These are phyloP conservation scores for Leptarthrus brevirostris DNA, from an alignment of 2,888 invertebrate genomes.

Conservation along the genomic window DNA sequence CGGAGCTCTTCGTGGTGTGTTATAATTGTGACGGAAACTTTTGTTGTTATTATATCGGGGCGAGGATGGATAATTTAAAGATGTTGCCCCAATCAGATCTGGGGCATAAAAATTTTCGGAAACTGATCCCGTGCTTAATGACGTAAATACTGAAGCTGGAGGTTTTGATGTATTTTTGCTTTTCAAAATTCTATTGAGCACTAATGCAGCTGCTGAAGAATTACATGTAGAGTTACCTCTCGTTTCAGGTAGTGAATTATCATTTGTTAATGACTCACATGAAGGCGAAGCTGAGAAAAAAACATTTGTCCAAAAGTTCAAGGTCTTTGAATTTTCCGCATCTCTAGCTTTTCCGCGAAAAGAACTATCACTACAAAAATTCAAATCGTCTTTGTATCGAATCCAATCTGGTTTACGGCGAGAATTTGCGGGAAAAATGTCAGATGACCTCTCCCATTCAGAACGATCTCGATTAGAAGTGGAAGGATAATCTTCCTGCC, in stretches of 20 bases:
- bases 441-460: slow-evolving; percentile 32
- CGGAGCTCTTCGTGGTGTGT: slow-evolving; percentile 1
- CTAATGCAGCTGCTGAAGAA: slow-evolving; percentile 41
- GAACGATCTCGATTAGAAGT: slow-evolving; percentile 2
- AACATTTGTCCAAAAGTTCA: slow-evolving; percentile 53
- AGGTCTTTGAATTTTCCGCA: slow-evolving; percentile 47
- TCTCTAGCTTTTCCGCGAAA: slow-evolving; percentile 24
- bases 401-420: slow-evolving; percentile 31
- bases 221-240: slow-evolving; percentile 6
- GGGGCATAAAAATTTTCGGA: slow-evolving; percentile 36
- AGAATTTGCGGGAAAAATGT: slow-evolving; percentile 3
- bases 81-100: slow-evolving; percentile 46
- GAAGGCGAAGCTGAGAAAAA: slow-evolving; percentile 51
- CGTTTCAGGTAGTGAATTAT: neutral
- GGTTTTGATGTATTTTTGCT: slow-evolving; percentile 42
- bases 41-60: slow-evolving; percentile 15
- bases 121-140: slow-evolving; percentile 34
- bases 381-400: slow-evolving; percentile 20
- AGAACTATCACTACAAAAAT: slow-evolving; percentile 12
- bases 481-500: neutral
- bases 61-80: slow-evolving; percentile 34
- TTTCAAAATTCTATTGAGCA: slow-evolving; percentile 46
- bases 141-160: slow-evolving; percentile 39
- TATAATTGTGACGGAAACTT: slow-evolving; percentile 1
- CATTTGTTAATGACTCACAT: slow-evolving; percentile 48